Percentiles rank a stretch among this genome's conserved stretches.
These are phyloP conservation scores for Lamellibrachia satsuma DNA, from an alignment of 2,888 invertebrate genomes.

Conservation along the genomic window DNA sequence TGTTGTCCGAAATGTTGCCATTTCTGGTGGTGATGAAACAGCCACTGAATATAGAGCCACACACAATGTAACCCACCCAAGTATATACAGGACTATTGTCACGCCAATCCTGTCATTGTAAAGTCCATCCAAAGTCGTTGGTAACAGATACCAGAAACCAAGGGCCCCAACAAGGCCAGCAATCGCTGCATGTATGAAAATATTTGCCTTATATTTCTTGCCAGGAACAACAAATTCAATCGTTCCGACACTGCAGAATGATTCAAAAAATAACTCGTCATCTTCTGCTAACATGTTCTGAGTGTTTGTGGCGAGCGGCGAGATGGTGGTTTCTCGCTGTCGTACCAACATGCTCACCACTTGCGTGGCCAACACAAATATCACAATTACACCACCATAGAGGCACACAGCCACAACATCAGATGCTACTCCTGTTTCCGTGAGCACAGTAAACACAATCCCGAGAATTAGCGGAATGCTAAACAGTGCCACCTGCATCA, in stretches of 20 bases:
- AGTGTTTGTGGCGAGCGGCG: neutral
- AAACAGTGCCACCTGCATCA: slow-evolving; percentile 57
- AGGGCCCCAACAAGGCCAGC: slow-evolving; percentile 54
- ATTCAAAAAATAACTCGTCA: slow-evolving; percentile 59
- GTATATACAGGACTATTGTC: slow-evolving; percentile 52
- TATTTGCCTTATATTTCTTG: slow-evolving; percentile 57
- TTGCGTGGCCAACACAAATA: slow-evolving; percentile 53
- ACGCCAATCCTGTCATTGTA: slow-evolving; percentile 53
- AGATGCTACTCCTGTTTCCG: slow-evolving; percentile 45
- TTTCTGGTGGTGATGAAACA: slow-evolving; percentile 58
- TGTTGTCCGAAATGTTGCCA: slow-evolving; percentile 57
- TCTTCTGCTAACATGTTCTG: slow-evolving; percentile 35
- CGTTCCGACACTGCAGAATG: slow-evolving; percentile 60
- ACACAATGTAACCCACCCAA: slow-evolving; percentile 59
- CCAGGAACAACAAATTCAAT: slow-evolving; percentile 57
- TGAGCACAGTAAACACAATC: slow-evolving; percentile 55
- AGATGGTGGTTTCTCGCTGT: slow-evolving; percentile 37
- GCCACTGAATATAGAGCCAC: slow-evolving; percentile 60
- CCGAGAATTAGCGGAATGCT: slow-evolving; percentile 57
- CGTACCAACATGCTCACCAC: slow-evolving; percentile 51
- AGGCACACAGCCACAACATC: slow-evolving; percentile 44
- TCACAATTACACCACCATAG: slow-evolving; percentile 50
- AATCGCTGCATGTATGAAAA: slow-evolving; percentile 54
- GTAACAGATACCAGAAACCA: slow-evolving; percentile 55
- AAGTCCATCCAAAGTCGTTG: slow-evolving; percentile 52